Evolutionary conservation across 1,140 invertebrate genomes (phyloP).

Genomic region (Rhyzopertha dominica): DNA sequence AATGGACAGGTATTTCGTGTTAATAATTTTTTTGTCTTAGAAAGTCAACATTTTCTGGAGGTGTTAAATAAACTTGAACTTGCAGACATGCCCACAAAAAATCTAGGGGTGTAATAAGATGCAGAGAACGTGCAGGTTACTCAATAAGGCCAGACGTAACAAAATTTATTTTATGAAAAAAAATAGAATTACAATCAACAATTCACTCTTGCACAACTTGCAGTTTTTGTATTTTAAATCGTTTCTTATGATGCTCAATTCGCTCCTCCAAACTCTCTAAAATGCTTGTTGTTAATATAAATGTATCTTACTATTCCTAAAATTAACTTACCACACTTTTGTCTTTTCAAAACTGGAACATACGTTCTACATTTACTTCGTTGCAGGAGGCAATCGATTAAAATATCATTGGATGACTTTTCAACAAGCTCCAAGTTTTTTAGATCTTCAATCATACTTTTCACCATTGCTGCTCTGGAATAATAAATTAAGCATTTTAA

Average conservation of each 20-base stretch:
- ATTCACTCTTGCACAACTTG: no score
- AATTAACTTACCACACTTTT: slow-evolving; percentile 62
- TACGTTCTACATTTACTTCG: slow-evolving; percentile 65
- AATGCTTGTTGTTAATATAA: slow-evolving; percentile 14
- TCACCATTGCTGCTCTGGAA: slow-evolving; percentile 72
- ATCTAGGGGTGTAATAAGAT: no score
- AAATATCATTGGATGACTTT: slow-evolving; percentile 41
- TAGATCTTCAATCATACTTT: slow-evolving; percentile 60
- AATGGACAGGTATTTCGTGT: no score
- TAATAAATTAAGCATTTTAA: slow-evolving; percentile 33
- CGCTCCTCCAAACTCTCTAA: slow-evolving; percentile 39
- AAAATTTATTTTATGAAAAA: no score
- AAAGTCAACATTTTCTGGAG: no score
- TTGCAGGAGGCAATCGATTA: slow-evolving; percentile 60
- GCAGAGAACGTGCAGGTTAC: no score
- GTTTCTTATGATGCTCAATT: slow-evolving; percentile 36
- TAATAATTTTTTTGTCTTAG: no score
- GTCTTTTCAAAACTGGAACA: slow-evolving; percentile 65
- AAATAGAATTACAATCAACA: no score
- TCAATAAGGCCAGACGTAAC: no score
- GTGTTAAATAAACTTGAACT: no score
- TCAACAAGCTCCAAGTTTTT: slow-evolving; percentile 26
- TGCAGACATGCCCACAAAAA: no score
- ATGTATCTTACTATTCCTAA: slow-evolving; percentile 10
- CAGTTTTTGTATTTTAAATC: no score